Base-by-base conservation (phyloP, 2,888 invertebrate genomes). In the Oegoconia quadripuncta region DNA sequence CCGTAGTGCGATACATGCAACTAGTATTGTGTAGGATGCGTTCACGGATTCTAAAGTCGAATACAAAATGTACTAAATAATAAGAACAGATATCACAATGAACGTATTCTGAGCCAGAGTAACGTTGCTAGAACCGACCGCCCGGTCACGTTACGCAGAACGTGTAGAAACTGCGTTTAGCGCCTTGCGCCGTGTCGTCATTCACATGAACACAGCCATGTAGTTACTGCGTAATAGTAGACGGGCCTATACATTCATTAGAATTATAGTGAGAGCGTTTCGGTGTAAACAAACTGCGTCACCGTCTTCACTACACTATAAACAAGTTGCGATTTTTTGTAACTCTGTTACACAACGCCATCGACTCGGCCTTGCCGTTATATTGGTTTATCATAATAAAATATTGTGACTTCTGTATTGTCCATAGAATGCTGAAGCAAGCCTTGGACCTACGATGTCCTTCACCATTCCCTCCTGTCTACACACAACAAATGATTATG, bases 71-170 rank as follows among this genome's bases (percentile, higher is more conserved):
- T n/a, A n/a, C n/a, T n/a, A n/a, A n/a, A n/a, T n/a, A n/a, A n/a
- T n/a, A n/a, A n/a, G n/a, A n/a, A n/a, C n/a, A n/a, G n/a, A n/a
- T n/a, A n/a, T n/a, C n/a, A n/a, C n/a, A n/a, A n/a, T n/a, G n/a
- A n/a, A n/a, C n/a, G n/a, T n/a, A n/a, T n/a, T n/a, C n/a, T n/a
- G n/a, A n/a, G n/a, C n/a, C n/a, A 61, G 62, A 34, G 66, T 50
- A 39, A 58, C 52, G 79, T 80, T 86, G 82, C 80, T 48, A 72
- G 50, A 44, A 34, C 59, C 48, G 46, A 33, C 59, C 48, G 72
- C 41, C 46, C 44, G 60, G 78, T 86, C 86, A 84, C 84, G 86
- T 86, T 84, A 82, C 78, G 68, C 38, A 15, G 74, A 82, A 83
- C 77, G 83, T 83, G 84, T 62, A 50, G 58, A 12, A 49, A 47